Conservation (phyloP, 2,797 vertebrate genomes). For the Acanthiza pusilla region DNA sequence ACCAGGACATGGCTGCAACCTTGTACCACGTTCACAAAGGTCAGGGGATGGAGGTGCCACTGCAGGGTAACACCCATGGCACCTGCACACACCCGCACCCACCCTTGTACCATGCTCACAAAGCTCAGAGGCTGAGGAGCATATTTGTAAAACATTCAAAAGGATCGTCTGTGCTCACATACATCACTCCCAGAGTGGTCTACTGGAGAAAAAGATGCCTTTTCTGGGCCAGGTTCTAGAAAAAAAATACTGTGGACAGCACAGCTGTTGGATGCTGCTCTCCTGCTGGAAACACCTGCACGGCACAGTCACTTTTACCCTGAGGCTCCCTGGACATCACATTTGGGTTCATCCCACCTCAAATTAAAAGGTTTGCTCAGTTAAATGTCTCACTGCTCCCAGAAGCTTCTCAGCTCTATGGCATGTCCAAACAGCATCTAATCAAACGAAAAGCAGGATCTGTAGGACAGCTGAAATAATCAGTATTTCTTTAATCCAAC, state of each 20-base stretch:
- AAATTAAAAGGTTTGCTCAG: background rate
- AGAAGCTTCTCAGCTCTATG: background rate
- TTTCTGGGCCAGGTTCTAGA: background rate
- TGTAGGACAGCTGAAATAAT: background rate
- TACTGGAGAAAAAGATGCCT: background rate
- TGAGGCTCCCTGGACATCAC: background rate
- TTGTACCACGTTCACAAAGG: accelerated
- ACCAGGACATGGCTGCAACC: no score
- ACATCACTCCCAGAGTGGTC: background rate
- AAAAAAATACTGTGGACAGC: background rate
- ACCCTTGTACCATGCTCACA: accelerated
- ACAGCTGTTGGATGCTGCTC: background rate
- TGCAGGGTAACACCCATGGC: no score
- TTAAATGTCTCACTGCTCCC: background rate
- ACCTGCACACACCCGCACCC: no score
- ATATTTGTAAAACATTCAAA: background rate
- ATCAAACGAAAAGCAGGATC: background rate
- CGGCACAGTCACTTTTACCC: background rate
- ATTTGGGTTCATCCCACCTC: background rate
- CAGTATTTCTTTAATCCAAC: background rate
- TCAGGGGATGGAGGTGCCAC: no score
- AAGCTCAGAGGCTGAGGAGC: background rate
- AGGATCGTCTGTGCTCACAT: background rate
- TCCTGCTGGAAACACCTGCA: background rate
- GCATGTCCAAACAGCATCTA: background rate